These are phyloP conservation scores for Cephalotes varians DNA, from an alignment of 2,888 invertebrate species.

Conservation along the genomic window DNA sequence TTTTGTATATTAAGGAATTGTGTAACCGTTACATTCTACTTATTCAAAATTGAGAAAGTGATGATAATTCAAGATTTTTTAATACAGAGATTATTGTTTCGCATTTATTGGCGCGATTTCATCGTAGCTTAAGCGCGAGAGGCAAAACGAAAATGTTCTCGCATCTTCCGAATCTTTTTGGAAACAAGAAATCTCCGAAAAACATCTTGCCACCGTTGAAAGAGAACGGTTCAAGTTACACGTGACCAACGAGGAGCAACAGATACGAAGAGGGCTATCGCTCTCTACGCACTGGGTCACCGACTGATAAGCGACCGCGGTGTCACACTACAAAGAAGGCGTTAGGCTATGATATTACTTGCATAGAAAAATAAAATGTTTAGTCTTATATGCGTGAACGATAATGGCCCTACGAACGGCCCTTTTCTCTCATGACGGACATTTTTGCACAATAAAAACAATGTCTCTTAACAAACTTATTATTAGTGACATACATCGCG, in stretches of 20 bases:
- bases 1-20: background rate
- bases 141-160: background rate
- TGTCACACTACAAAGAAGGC: conserved; percentile 43
- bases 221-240: conserved; percentile 55
- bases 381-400: background rate
- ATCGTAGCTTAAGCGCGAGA: background rate
- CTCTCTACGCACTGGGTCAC: conserved; percentile 78
- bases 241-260: conserved; percentile 65
- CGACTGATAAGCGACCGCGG: conserved; percentile 78
- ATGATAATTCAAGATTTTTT: background rate
- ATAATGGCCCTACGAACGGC: conserved; percentile 3
- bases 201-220: conserved; percentile 27
- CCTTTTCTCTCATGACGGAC: background rate
- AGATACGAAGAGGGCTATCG: conserved; percentile 76
- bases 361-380: conserved; percentile 29
- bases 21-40: background rate
- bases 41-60: background rate
- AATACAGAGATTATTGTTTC: background rate
- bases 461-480: background rate
- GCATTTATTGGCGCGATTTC: background rate
- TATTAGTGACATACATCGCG: background rate
- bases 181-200: conserved; percentile 13
- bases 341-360: conserved; percentile 43
- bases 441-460: background rate
- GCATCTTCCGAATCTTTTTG: conserved; percentile 5